Percentiles rank a stretch among this genome's conserved stretches.
Evolutionary conservation across 2,888 invertebrate species (phyloP).

Genomic region (Mythimna impura): DNA sequence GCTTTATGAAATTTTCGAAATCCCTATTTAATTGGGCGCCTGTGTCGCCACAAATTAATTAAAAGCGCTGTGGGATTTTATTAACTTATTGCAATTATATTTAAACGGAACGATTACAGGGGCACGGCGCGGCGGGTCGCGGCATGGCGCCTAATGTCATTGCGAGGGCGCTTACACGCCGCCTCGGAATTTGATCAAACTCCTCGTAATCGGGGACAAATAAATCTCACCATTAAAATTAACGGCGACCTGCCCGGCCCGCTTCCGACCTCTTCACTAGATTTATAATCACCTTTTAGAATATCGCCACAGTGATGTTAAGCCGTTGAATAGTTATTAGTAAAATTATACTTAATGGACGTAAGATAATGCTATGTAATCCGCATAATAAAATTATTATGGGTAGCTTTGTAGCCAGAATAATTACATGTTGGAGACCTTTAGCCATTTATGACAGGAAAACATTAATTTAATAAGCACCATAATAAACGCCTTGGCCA

Average conservation of each 20-base stretch:
- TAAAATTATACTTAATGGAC: slow-evolving; percentile 74
- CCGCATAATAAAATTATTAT: slow-evolving; percentile 72
- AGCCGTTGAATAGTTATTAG: slow-evolving; percentile 77
- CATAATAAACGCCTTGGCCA: slow-evolving; percentile 20
- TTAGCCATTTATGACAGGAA: slow-evolving; percentile 53
- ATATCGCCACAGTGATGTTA: slow-evolving; percentile 76
- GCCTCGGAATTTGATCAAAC: slow-evolving; percentile 84
- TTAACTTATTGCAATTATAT: slow-evolving; percentile 89
- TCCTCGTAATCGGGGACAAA: slow-evolving; percentile 84
- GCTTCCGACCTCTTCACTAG: slow-evolving; percentile 84
- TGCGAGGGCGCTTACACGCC: slow-evolving; percentile 74
- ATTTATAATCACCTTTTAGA: slow-evolving; percentile 85
- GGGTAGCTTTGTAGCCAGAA: slow-evolving; percentile 62
- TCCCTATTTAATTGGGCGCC: slow-evolving; percentile 83
- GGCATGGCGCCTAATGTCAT: slow-evolving; percentile 76
- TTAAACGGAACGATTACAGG: slow-evolving; percentile 83
- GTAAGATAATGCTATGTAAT: slow-evolving; percentile 72
- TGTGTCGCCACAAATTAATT: slow-evolving; percentile 87
- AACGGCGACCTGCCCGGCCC: slow-evolving; percentile 79
- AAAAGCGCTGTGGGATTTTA: slow-evolving; percentile 84
- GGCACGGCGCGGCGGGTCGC: slow-evolving; percentile 67
- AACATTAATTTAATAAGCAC: slow-evolving; percentile 48
- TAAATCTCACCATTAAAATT: slow-evolving; percentile 87
- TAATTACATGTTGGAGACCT: slow-evolving; percentile 55
- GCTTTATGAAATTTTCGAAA: slow-evolving; percentile 82